Evolutionary conservation across 2,797 vertebrate species (phyloP), one percentile per base, ranked within the genome.

Genomic region (Hypotaenidia philippensis): DNA sequence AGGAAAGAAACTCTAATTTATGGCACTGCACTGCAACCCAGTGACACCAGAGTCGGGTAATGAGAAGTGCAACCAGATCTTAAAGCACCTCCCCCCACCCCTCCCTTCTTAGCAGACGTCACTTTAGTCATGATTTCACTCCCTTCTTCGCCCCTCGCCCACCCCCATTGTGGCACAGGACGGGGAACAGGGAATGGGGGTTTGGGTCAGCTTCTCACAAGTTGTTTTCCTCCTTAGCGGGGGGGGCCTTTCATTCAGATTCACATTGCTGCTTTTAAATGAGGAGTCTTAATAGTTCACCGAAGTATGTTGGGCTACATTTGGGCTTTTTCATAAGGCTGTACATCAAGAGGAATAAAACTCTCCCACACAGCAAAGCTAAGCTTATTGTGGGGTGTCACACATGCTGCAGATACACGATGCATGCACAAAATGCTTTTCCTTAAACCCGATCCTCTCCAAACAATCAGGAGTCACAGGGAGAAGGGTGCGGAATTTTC

Each of bases 401-500:
- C 8, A n/a, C 7, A 22, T 15, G 9, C 15, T 75, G 34, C 2
- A 6, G 71, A 26, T 44, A 40, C 1, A 63, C 22, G 2, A 27
- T 16, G 10, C 36, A 6, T 25, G 41, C 8, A n/a, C 16, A 18
- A 2, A 3, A 1, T 1, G 9, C 14, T 83, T 34, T 41, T 55
- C 17, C 17, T 63, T 60, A 76, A 38, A 53, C 20, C n/a, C 60
- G 69, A 25, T 49, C 9, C 31, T 60, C 44, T 53, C 26, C 9
- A 4, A 89, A 31, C 9, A 52, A 2, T 2, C 0, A 10, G 11
- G 12, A 2, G 3, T 2, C 0, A 10, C 10, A 11, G 2, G 3
- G 1, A n/a, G 11, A 71, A 34, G 3, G 8, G 12, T 31, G 12
- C 27, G 63, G 16, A 36, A 6, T 18, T 69, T 44, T 45, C 50